A percentile compares a stretch with the other conserved stretches of the same genome.
Evolutionary conservation across 2,113 vertebrate genomes (phyloP).

Genomic region (Entomyzon cyanotis): DNA sequence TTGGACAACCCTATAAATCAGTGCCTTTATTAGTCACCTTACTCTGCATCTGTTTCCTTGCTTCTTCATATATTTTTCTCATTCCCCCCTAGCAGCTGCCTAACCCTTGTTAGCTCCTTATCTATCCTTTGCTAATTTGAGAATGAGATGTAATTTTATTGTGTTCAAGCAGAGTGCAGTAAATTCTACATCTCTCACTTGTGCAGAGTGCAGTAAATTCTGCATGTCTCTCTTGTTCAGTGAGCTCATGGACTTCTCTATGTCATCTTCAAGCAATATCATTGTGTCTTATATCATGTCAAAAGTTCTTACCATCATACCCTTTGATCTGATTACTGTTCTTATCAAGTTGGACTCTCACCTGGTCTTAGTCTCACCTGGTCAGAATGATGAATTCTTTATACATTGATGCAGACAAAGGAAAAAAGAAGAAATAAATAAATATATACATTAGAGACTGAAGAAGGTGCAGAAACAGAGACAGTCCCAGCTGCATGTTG

Average conservation of each 20-base stretch:
- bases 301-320: background rate
- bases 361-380: background rate
- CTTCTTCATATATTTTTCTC: background rate
- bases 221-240: background rate
- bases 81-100: background rate
- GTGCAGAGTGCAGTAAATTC: background rate
- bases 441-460: background rate
- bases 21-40: background rate
- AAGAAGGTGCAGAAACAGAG: background rate
- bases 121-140: background rate
- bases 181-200: background rate
- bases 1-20: background rate
- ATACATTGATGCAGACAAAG: fast-evolving
- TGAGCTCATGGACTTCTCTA: background rate
- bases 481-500: background rate
- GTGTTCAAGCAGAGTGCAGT: background rate
- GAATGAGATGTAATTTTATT: background rate
- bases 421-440: background rate
- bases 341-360: background rate
- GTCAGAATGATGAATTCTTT: background rate
- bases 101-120: background rate
- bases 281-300: background rate
- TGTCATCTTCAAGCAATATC: background rate
- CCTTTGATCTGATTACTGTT: background rate
- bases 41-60: background rate